A percentile compares a stretch with the other conserved stretches of the same genome.
Evolutionary conservation across 1,140 invertebrate genomes (phyloP).

Genomic region (Pogonomyrmex californicus): DNA sequence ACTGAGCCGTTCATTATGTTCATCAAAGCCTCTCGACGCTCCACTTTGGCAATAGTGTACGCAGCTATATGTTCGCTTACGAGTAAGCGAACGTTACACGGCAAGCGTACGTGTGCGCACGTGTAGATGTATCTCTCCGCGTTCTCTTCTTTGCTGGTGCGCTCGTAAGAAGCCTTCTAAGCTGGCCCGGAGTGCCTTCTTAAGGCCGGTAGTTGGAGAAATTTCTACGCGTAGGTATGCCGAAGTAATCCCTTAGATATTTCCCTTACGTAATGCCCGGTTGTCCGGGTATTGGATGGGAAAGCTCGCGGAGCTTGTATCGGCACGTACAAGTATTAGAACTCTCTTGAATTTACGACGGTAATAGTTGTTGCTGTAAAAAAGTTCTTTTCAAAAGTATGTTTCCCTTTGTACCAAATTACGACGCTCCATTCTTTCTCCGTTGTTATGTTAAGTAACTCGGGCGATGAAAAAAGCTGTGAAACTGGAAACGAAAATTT

Average conservation of each 20-base stretch:
- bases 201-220: slow-evolving; percentile 61
- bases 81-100: background rate
- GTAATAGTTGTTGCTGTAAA: slow-evolving; percentile 36
- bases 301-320: slow-evolving; percentile 48
- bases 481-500: background rate
- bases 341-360: slow-evolving; percentile 36
- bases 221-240: slow-evolving; percentile 60
- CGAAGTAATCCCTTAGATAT: slow-evolving; percentile 60
- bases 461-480: background rate
- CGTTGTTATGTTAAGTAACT: background rate
- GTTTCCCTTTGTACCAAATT: background rate
- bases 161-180: slow-evolving; percentile 63
- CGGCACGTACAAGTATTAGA: slow-evolving; percentile 47
- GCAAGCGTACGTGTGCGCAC: background rate
- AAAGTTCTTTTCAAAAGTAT: slow-evolving; percentile 17
- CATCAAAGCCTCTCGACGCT: slow-evolving; percentile 55
- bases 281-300: slow-evolving; percentile 45
- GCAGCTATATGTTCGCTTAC: slow-evolving; percentile 27
- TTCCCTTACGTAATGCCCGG: slow-evolving; percentile 48
- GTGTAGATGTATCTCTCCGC: slow-evolving; percentile 23
- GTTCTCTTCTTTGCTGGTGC: slow-evolving; percentile 43
- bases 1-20: slow-evolving; percentile 56
- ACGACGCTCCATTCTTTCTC: background rate
- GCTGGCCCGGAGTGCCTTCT: slow-evolving; percentile 58
- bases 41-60: slow-evolving; percentile 35